A percentile compares a stretch with the other conserved stretches of the same genome.
phyloP scores from a whole-genome alignment of 2,797 vertebrate genomes.

The Microcaecilia unicolor region DNA sequence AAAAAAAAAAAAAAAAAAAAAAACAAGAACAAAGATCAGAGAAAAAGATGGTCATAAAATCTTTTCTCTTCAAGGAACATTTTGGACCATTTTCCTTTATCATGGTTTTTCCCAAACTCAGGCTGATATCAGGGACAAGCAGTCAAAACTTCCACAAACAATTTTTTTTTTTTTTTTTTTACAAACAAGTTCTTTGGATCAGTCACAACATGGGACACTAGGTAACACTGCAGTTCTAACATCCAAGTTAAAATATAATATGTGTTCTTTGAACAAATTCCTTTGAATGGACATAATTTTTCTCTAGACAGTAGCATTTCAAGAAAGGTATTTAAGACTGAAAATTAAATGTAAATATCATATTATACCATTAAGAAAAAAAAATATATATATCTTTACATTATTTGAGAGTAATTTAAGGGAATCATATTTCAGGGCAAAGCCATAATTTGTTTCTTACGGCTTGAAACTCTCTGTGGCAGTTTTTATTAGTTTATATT shows the following conservation, averaged over 20 bases:
- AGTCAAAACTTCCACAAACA: too few relatives aligned
- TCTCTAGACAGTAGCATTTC: conserved; percentile 48
- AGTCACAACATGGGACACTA: background rate
- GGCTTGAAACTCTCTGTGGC: conserved; percentile 3
- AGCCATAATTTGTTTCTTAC: conserved; percentile 43
- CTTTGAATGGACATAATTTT: background rate
- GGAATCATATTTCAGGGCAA: conserved; percentile 40
- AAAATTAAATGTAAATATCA: conserved; percentile 37
- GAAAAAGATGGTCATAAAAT: too few relatives aligned
- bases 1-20: too few relatives aligned
- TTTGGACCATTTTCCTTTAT: too few relatives aligned
- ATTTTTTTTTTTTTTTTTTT: too few relatives aligned
- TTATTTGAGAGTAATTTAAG: conserved; percentile 41
- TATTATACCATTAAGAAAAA: conserved; percentile 11
- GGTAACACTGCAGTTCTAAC: background rate
- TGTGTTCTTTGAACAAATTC: background rate
- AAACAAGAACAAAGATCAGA: too few relatives aligned
- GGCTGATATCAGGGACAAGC: too few relatives aligned
- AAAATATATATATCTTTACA: background rate
- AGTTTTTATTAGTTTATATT: background rate
- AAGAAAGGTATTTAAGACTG: conserved; percentile 36
- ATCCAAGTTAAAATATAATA: background rate
- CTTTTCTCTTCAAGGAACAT: too few relatives aligned
- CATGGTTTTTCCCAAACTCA: too few relatives aligned
- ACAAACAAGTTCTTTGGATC: background rate